Conservation (phyloP, 2,888 invertebrate genomes). For the Phaonia tiefii region DNA sequence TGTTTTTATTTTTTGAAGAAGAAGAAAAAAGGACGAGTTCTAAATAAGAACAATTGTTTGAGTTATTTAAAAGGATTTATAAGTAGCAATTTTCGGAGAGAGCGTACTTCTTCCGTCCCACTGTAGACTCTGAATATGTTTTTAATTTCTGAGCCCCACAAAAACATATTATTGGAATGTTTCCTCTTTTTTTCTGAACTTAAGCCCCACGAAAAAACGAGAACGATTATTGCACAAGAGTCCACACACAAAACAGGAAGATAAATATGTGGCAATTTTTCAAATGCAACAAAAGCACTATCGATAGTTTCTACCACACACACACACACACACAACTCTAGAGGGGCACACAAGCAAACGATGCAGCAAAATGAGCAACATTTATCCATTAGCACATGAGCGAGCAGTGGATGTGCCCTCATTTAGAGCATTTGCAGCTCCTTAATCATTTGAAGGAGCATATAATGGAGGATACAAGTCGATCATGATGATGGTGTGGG, state of each 20-base stretch:
- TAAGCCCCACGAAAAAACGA: constrained; percentile 22
- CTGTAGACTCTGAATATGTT: neutral
- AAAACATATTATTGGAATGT: constrained; percentile 35
- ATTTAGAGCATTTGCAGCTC: neutral
- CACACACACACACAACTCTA: neutral
- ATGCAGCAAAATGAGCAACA: constrained; percentile 4
- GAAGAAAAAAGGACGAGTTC: too few species aligned
- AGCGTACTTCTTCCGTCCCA: neutral
- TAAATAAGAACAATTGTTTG: too few species aligned
- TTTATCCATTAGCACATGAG: neutral
- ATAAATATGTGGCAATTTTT: constrained; percentile 62
- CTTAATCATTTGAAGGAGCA: neutral
- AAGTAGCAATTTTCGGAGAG: too few species aligned
- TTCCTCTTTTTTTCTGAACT: too few species aligned
- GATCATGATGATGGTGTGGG: neutral
- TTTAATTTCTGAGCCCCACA: neutral
- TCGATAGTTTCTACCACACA: constrained; percentile 8
- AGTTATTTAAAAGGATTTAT: too few species aligned
- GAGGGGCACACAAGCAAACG: neutral
- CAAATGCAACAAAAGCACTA: constrained; percentile 19
- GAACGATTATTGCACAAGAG: neutral
- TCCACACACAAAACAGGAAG: constrained; percentile 17
- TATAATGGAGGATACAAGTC: neutral
- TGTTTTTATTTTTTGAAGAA: too few species aligned
- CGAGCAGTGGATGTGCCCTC: neutral